phyloP scores from a whole-genome alignment of 2,888 invertebrate genomes.

The Thyatira batis region DNA sequence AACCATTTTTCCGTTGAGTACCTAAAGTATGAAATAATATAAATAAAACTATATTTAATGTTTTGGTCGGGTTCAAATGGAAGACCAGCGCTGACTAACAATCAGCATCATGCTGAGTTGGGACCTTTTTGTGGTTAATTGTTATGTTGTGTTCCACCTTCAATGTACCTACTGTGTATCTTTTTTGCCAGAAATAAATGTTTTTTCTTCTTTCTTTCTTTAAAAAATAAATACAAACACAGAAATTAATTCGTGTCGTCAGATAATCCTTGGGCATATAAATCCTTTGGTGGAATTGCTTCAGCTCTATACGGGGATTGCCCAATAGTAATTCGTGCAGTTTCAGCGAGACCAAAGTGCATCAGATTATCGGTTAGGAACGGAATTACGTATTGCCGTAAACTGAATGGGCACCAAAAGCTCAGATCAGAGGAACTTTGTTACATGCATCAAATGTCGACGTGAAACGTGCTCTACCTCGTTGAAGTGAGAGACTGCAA shows the following conservation, averaged over 20 bases:
- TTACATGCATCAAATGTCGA: slow-evolving; percentile 20
- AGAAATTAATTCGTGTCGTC: slow-evolving; percentile 8
- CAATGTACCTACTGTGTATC: too few relatives aligned
- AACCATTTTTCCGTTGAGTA: too few relatives aligned
- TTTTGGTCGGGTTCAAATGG: too few relatives aligned
- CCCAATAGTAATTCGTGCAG: slow-evolving; percentile 53
- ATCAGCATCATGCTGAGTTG: too few relatives aligned
- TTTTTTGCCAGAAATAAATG: too few relatives aligned
- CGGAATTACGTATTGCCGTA: slow-evolving; percentile 50
- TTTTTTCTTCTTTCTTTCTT: too few relatives aligned
- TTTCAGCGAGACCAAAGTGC: slow-evolving; percentile 55
- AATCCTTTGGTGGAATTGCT: background rate
- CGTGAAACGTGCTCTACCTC: slow-evolving; percentile 18
- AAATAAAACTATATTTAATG: too few relatives aligned
- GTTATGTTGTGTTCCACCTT: background rate
- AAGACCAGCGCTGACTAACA: too few relatives aligned
- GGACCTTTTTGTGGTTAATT: too few relatives aligned
- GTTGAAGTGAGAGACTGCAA: slow-evolving; percentile 6
- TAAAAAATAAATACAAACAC: slow-evolving; percentile 11
- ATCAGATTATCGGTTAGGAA: slow-evolving; percentile 56
- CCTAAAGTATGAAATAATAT: too few relatives aligned
- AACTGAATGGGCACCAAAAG: slow-evolving; percentile 51
- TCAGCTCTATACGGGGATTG: slow-evolving; percentile 23
- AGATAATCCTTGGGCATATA: slow-evolving; percentile 6
- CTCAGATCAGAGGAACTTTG: slow-evolving; percentile 20